These are phyloP conservation scores for Oscheius myriophilus DNA, from an alignment of 2,888 invertebrate genomes.

Conservation along the genomic window DNA sequence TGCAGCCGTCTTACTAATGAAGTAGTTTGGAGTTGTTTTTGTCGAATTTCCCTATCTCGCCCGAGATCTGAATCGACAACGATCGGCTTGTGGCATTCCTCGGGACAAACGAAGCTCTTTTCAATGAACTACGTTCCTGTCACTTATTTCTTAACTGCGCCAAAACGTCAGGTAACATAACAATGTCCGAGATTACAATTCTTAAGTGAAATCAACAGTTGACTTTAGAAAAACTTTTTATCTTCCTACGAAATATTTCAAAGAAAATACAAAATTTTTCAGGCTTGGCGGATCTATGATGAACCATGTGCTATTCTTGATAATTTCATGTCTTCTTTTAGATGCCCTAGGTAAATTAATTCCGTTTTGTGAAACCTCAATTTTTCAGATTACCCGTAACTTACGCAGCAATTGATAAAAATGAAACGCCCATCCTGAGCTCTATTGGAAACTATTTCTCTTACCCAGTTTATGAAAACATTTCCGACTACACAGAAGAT, in stretches of 20 bases:
- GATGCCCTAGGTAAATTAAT: background rate
- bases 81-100: background rate
- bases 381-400: no score
- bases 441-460: background rate
- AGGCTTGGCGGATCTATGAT: background rate
- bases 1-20: no score
- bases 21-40: background rate
- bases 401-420: background rate
- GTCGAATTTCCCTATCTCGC: background rate
- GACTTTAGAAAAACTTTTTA: no score
- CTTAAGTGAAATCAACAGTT: no score
- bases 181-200: no score
- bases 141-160: background rate
- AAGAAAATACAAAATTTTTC: background rate
- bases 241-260: no score
- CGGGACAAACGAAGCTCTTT: background rate
- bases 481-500: background rate
- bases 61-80: background rate
- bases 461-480: constrained; percentile 1
- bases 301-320: background rate
- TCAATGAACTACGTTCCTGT: constrained; percentile 6
- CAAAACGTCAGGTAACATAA: background rate
- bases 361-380: no score
- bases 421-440: background rate
- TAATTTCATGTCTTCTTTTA: background rate